Evolutionary conservation across 1,140 invertebrate genomes (phyloP).

Genomic region (Saccostrea glomerata): DNA sequence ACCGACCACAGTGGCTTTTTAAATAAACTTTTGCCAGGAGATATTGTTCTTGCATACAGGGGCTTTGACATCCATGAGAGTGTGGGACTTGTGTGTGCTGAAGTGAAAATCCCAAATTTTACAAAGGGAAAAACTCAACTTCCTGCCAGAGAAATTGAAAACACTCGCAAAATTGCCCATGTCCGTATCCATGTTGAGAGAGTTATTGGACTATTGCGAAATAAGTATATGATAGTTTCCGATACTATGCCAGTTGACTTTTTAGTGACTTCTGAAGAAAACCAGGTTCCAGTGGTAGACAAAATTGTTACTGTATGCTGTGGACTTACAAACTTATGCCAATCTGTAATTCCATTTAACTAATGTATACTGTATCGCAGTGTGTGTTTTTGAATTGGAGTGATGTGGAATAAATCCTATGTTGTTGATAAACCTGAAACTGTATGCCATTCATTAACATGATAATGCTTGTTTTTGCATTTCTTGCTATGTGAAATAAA

Average conservation of each 20-base stretch:
- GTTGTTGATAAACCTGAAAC: no score
- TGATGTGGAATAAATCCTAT: no score
- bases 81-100: slow-evolving; percentile 35
- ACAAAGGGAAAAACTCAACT: slow-evolving; percentile 57
- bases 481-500: no score
- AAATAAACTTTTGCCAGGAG: slow-evolving; percentile 43
- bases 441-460: no score
- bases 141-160: slow-evolving; percentile 42
- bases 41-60: slow-evolving; percentile 55
- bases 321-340: no score
- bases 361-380: no score
- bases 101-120: slow-evolving; percentile 54
- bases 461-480: no score
- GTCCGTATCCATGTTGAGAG: slow-evolving; percentile 54
- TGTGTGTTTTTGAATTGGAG: no score
- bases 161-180: slow-evolving; percentile 53
- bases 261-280: no score
- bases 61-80: slow-evolving; percentile 54
- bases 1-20: slow-evolving; percentile 50
- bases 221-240: slow-evolving; percentile 50
- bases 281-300: no score
- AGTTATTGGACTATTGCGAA: slow-evolving; percentile 50
- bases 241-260: slow-evolving; percentile 38
- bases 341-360: no score
- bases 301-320: no score